phyloP scores from a whole-genome alignment of 2,113 vertebrate genomes.

The Pongo pygmaeus region DNA sequence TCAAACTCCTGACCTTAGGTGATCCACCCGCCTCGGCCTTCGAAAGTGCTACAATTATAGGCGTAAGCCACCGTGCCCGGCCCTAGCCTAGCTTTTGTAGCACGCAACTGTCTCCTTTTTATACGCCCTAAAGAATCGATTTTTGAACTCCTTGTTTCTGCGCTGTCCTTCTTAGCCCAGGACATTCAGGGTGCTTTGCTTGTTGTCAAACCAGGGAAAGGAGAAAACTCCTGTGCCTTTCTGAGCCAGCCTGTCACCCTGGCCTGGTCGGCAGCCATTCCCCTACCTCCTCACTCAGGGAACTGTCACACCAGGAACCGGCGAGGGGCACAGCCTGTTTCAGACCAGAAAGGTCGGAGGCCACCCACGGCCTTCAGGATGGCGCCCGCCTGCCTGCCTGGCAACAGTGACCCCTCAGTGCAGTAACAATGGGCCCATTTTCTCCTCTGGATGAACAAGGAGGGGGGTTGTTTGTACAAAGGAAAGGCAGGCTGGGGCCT shows the following conservation, averaged over 20 bases:
- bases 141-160: slow-evolving; percentile 42
- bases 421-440: background rate
- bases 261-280: background rate
- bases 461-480: background rate
- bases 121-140: background rate
- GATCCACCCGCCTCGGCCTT: too few relatives aligned
- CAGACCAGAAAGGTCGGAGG: background rate
- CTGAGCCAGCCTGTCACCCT: background rate
- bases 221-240: background rate
- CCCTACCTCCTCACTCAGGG: slow-evolving; percentile 1
- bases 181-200: background rate
- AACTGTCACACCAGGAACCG: background rate
- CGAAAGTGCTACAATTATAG: too few relatives aligned
- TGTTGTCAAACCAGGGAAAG: background rate
- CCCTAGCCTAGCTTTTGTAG: background rate
- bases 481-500: slow-evolving; percentile 6
- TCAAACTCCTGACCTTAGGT: too few relatives aligned
- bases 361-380: background rate
- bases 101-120: background rate
- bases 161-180: background rate
- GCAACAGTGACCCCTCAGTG: background rate
- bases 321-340: background rate
- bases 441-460: background rate
- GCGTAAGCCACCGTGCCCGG: too few relatives aligned
- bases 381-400: fast-evolving